Base-by-base conservation (phyloP, 2,113 vertebrate genomes). In the Equus przewalskii region DNA sequence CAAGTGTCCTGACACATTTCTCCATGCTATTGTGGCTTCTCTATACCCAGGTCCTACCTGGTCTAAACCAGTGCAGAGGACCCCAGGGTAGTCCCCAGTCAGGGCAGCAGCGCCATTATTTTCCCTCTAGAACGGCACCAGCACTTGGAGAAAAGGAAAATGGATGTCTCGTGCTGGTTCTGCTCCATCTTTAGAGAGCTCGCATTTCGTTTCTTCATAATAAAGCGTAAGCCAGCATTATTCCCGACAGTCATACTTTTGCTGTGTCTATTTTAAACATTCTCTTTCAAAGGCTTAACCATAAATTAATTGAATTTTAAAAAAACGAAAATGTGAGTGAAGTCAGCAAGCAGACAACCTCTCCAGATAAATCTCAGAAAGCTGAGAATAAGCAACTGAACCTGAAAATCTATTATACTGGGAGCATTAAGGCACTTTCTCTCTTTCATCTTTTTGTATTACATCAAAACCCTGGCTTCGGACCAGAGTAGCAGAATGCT, bases 391-490 rank as follows among this genome's bases (percentile, higher is more conserved):
- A 76, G 79, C n/a, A 70, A 64, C 58, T 79, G 80, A 92, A 75
- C 30, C 46, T 41, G 14, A 58, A 97, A 92, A 92, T 95, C 67
- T 72, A 51, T 83, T 79, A 64, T 24, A 81, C 2, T 36, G 76
- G 58, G 51, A 82, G 15, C 15, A 82, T 60, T 51, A 64, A 82
- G 51, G 24, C 8, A 24, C 65, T 81, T 64, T 65, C 60, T 62
- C n/a, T 93, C 89, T 81, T 92, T 51, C 46, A 62, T 85, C 84
- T 87, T 85, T 86, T 90, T 69, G 79, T 49, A 87, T 92, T 90
- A 75, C 36, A 64, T 79, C 2, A 41, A 90, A 92, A 83, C 11
- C 83, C 65, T 83, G 91, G 69, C 87, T 78, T 96, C 44, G 64
- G 62, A 86, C 28, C 82, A 79, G 76, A 89, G 82, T 44, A 70